phyloP scores from a whole-genome alignment of 2,113 vertebrate genomes.

The Hemibagrus wyckioides region DNA sequence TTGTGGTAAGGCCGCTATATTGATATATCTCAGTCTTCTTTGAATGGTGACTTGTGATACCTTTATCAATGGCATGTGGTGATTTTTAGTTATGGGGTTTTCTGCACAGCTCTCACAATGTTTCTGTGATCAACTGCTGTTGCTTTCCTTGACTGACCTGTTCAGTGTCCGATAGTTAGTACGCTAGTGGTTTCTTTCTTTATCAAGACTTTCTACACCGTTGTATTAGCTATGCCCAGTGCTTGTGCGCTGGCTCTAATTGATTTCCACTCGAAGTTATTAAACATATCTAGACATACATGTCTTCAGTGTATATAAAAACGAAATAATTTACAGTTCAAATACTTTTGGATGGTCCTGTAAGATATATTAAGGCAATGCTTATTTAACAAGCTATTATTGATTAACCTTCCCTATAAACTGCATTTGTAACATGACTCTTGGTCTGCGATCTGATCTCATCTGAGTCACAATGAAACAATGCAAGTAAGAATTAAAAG shows the following conservation, averaged over 20 bases:
- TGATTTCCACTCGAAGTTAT: no score
- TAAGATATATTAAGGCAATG: neutral
- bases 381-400: neutral
- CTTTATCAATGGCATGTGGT: no score
- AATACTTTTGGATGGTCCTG: neutral
- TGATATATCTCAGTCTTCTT: neutral
- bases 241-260: neutral
- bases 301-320: neutral
- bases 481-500: neutral
- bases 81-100: no score
- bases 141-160: neutral
- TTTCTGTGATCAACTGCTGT: neutral
- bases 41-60: neutral
- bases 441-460: neutral
- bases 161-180: no score
- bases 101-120: no score
- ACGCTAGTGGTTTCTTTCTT: no score
- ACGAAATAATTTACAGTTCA: neutral
- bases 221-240: neutral
- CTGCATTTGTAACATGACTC: neutral
- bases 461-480: neutral
- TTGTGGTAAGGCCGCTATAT: neutral
- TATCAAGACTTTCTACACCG: no score
- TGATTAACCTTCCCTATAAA: neutral
- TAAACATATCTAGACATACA: no score